Percentiles rank a stretch among this genome's conserved stretches.
phyloP scores from a whole-genome alignment of 2,888 invertebrate genomes.

The Eumacrocentrus americanus region DNA sequence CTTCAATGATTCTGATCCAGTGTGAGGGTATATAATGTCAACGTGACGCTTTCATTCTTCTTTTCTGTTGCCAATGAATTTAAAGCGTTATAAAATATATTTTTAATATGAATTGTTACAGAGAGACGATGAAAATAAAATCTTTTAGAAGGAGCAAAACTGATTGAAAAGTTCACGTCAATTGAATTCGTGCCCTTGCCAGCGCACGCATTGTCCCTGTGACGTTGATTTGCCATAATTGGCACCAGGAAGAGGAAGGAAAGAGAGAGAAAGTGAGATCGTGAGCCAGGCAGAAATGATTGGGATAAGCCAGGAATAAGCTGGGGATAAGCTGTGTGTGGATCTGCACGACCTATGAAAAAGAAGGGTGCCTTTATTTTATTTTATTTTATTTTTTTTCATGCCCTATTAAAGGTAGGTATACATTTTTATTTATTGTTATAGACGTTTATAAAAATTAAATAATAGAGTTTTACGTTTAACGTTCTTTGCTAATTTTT shows the following conservation, averaged over 20 bases:
- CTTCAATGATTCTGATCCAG: not conserved
- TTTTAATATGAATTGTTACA: not conserved
- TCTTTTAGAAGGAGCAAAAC: not conserved
- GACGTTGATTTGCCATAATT: conserved; percentile 62
- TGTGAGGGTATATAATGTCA: not conserved
- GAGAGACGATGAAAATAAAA: not conserved
- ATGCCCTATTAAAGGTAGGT: not conserved
- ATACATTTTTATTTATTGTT: no score
- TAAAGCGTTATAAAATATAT: not conserved
- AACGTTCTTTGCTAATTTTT: not conserved
- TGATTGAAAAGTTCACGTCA: conserved; percentile 9
- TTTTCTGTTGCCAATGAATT: not conserved
- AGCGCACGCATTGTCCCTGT: conserved; percentile 48
- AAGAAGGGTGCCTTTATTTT: conserved; percentile 22
- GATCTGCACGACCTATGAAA: conserved; percentile 14
- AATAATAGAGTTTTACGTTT: not conserved
- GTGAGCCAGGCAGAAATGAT: conserved; percentile 58
- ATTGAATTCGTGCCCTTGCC: conserved; percentile 11
- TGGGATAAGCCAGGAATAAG: conserved; percentile 61
- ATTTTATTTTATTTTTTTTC: not conserved
- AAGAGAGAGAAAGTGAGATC: conserved; percentile 18
- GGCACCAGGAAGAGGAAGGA: conserved; percentile 55
- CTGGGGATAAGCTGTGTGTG: conserved; percentile 57
- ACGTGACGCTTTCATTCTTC: conserved; percentile 25
- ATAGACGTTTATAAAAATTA: not conserved